Percentiles rank a stretch among this genome's conserved stretches.
phyloP scores from a whole-genome alignment of 23 tunicate species.

The Clavelina lepadiformis region DNA sequence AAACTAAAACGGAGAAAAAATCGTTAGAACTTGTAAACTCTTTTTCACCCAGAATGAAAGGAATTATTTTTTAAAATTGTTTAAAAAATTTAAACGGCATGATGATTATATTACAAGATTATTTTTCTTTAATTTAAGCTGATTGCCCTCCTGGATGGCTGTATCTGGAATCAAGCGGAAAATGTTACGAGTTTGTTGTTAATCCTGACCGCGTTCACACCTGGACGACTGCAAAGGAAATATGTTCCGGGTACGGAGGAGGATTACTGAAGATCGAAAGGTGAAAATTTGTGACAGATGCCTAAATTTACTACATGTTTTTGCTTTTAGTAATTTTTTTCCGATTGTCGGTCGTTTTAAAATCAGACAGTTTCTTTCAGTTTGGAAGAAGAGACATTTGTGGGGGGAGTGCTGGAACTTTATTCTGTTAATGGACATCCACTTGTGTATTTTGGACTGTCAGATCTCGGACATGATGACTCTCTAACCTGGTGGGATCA shows the following conservation, averaged over 20 bases:
- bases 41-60: no score
- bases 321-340: not conserved
- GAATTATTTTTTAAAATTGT: no score
- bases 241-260: slow-evolving; percentile 58
- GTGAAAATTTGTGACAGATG: slow-evolving; percentile 10
- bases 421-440: slow-evolving; percentile 32
- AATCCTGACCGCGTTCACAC: slow-evolving; percentile 40
- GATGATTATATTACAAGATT: not conserved
- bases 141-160: slow-evolving; percentile 77
- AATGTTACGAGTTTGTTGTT: slow-evolving; percentile 79
- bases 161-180: slow-evolving; percentile 31
- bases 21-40: no score
- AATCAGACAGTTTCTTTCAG: not conserved
- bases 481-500: slow-evolving; percentile 61
- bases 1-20: no score
- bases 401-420: slow-evolving; percentile 44
- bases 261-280: slow-evolving; percentile 61
- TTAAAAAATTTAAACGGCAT: not conserved
- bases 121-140: slow-evolving; percentile 17
- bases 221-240: slow-evolving; percentile 62
- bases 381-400: slow-evolving; percentile 26
- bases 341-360: not conserved
- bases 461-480: slow-evolving; percentile 78
- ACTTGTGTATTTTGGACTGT: slow-evolving; percentile 55
- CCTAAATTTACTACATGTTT: not conserved